Evolutionary conservation across 2,797 vertebrate species (phyloP), one percentile per base, ranked within the genome.

Genomic region (Phrynocephalus forsythii): DNA sequence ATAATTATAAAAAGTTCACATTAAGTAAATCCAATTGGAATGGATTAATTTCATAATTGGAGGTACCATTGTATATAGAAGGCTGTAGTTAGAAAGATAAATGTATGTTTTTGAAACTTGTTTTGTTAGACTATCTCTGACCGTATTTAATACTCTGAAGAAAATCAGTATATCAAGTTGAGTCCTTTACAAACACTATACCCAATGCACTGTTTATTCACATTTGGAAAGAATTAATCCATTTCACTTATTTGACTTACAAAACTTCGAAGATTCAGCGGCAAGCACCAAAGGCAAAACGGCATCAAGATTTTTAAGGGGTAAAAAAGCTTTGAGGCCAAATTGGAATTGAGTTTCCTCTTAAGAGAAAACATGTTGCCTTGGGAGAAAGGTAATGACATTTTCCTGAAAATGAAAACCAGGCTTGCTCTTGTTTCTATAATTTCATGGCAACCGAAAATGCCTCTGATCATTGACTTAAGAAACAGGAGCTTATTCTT

Each of bases 331-430:
- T 75, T 86, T 66, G 56, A 88, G 81, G 82, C 67, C 30, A 79
- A 86, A 89, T 79, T 38, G 48, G 48, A 79, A 67, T 80, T 80
- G 76, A 84, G 33, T 72, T 88, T 88, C 38, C 63, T 48, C 50
- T 33, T 26, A 76, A 52, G 56, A 75, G 73, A 26, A 63, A 76
- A 80, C 75, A 75, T 20, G 26, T 56, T 60, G 77, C 18, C 52
- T 44, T 3, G 48, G 28, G 33, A 68, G 50, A 68, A 84, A 3
- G 28, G 16, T 67, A 85, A 68, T 24, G 13, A 48, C 22, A 75
- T 80, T 79, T 76, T 80, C 80, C 76, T 87, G 48, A 63, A 87
- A 84, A 50, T 75, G 63, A 87, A 85, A 87, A 75, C 48, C 44
- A 9, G 76, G 56, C 48, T 56, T 79, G 75, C 24, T 18, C 56